Evolutionary conservation across 2,888 invertebrate genomes (phyloP), one percentile per base, ranked within the genome.

Genomic region (Cistogaster globosa): DNA sequence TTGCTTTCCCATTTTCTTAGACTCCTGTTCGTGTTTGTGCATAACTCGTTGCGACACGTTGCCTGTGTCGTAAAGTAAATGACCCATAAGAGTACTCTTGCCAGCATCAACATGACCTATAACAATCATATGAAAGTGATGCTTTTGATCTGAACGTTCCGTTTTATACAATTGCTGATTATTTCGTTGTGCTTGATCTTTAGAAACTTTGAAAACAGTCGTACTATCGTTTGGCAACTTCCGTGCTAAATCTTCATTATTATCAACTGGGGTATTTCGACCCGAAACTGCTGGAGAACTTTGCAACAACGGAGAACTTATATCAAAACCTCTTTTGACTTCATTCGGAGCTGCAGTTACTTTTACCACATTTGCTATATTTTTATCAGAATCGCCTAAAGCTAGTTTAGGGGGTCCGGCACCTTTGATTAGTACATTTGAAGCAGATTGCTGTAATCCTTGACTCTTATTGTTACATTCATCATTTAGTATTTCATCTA

Each of bases 11-110:
- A 98, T 94, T 93, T 99, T 99, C 91, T 97, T 97, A 89, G 98
- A 98, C 90, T 99, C 99, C 91, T 98, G 98, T 91, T 99, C 99
- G 94, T 98, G 98, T 92, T 99, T 99, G 92, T 99, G 99, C 94
- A 99, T 96, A 0, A 95, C 94, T 88, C 96, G 96, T 92, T 98
- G 96, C 86, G 96, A 96, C 0, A 98, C 97, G 92, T 97, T 96
- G 22, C 98, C 97, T 45, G 98, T 93, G 83, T 96, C 96, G 91
- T 96, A 98, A 0, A 99, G 93, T 55, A 99, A 92, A 89, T 98
- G 97, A 0, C 99, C 99, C 96, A 99, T 98, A n/a, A 99, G 93
- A 0, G 92, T 92, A 84, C 93, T 92, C 83, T 92, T 92, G 0
- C 92, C 92, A 62, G 92, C 92, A 76, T 92, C 99, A 2, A 99